These are phyloP conservation scores for Clarias platycephalus DNA, from an alignment of 2,797 vertebrate species.

Conservation along the genomic window DNA sequence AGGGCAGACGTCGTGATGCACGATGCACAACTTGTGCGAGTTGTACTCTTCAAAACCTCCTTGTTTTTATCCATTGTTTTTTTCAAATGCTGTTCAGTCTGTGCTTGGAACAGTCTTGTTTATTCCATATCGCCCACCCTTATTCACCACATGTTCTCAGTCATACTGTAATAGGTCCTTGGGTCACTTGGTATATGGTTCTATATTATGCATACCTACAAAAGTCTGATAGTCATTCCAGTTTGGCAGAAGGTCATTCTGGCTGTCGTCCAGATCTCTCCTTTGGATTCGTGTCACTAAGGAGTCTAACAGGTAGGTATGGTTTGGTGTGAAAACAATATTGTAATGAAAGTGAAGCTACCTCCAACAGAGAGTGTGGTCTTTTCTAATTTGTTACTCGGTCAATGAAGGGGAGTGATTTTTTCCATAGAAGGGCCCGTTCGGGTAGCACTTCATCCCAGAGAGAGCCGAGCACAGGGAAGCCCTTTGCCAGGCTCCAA, in stretches of 20 bases:
- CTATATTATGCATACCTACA: not conserved
- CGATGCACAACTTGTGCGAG: not conserved
- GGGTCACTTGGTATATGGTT: not conserved
- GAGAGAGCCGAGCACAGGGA: not conserved
- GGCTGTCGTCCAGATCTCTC: not conserved
- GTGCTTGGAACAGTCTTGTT: not conserved
- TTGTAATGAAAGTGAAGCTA: not conserved
- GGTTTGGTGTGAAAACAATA: slow-evolving; percentile 17
- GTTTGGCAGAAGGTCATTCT: slow-evolving; percentile 19
- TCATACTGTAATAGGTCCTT: not conserved
- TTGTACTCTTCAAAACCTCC: not conserved
- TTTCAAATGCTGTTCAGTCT: not conserved
- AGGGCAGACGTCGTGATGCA: no score
- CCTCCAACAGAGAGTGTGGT: not conserved
- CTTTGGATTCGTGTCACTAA: not conserved
- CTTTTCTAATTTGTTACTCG: slow-evolving; percentile 19
- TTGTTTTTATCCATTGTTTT: not conserved
- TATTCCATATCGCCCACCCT: not conserved
- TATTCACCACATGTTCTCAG: not conserved
- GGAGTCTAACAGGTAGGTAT: not conserved
- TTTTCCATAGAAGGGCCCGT: not conserved
- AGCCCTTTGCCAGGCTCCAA: slow-evolving; percentile 4
- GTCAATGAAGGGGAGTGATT: not conserved
- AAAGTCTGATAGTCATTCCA: not conserved
- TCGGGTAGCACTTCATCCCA: slow-evolving; percentile 2